Evolutionary conservation across 1,140 invertebrate genomes (phyloP), one percentile per base, ranked within the genome.

Genomic region (Drosophila fuyamai): DNA sequence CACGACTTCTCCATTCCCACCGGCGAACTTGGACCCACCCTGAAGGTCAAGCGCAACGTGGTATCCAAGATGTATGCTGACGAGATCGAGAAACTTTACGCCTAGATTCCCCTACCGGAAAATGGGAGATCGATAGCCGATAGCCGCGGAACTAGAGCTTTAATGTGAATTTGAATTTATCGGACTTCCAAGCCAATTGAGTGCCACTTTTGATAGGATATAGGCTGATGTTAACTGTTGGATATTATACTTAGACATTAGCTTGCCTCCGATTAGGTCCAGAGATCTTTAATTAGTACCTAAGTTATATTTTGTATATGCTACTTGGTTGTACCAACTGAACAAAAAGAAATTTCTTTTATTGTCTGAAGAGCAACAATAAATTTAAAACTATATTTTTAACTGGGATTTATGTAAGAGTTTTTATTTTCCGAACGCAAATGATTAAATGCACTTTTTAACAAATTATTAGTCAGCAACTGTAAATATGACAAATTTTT

Each of bases 11-110:
- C 97, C 13, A 93, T 98, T 70, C 93, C 95, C 59, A 97, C 96
- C 23, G 98, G 97, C 74, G 98, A 98, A 94, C 94, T 99, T 82
- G 97, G 96, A 66, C 97, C 97, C 60, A 98, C 97, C 27, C 93
- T 98, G 88, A 98, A 98, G 93, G 91, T 98, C 14, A 97, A 96
- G 92, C 94, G 97, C 65, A 95, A 94, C 78, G 92, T 96, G 35
- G 94, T 97, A 1, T 83, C 93, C 57, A 94, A 95, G 50, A 95
- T 95, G 92, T 96, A 96, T 90, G 92, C 93, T 56, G 94, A 95
- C 80, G 93, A 96, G 18, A 96, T 97, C 83, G 95, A 96, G 86
- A 94, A 94, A 50, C 94, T 96, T 81, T 92, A 92, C 35, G 85
- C 80, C 59, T 89, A 81, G 40, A 55, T 6, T 48, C 10, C 10